Percentiles rank a stretch among this genome's conserved stretches.
Evolutionary conservation across 2,888 invertebrate species (phyloP).

Genomic region (Phaonia tiefii): DNA sequence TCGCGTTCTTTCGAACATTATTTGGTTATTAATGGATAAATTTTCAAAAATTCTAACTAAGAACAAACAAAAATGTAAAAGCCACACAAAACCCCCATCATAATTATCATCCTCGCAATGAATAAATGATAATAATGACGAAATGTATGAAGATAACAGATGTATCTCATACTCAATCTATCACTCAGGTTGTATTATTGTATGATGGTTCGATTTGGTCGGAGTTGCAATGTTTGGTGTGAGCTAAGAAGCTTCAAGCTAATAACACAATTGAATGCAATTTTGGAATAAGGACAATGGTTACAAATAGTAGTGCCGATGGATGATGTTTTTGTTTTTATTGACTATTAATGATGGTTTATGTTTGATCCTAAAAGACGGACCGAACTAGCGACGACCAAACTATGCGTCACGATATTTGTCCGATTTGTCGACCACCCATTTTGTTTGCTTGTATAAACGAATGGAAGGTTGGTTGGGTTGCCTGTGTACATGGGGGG

Average conservation of each 20-base stretch:
- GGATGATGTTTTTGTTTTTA: too few species aligned
- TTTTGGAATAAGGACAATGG: background rate
- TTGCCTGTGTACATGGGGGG: background rate
- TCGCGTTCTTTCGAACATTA: too few species aligned
- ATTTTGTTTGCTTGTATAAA: conserved; percentile 11
- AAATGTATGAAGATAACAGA: background rate
- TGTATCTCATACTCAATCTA: background rate
- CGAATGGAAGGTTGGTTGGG: conserved; percentile 9
- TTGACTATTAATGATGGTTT: background rate
- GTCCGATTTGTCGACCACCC: background rate
- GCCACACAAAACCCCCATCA: background rate
- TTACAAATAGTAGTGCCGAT: background rate
- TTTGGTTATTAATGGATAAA: background rate
- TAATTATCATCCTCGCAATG: background rate
- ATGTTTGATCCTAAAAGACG: background rate
- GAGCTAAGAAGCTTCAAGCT: background rate
- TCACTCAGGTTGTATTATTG: conserved; percentile 29
- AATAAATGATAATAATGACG: background rate
- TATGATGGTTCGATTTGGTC: conserved; percentile 14
- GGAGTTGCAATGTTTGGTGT: background rate
- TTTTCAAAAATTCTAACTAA: background rate
- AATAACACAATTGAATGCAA: background rate
- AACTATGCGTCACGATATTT: background rate
- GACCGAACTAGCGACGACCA: background rate
- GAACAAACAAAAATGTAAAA: conserved; percentile 8